Conservation (phyloP, 1,140 invertebrate genomes). For the Psilanteris sp. region DNA sequence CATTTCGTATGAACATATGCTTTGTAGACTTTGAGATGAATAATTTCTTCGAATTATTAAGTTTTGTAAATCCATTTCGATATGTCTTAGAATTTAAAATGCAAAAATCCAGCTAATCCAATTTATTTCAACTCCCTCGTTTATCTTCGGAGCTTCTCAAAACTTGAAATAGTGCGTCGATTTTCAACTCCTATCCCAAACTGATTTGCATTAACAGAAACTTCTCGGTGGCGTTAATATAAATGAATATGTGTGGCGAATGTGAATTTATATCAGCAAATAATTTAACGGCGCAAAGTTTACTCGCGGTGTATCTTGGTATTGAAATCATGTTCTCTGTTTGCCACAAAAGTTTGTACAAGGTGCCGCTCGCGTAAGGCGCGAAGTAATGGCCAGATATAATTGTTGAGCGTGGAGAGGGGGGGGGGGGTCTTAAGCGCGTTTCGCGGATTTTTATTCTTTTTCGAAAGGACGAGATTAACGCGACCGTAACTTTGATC, state of each 20-base stretch:
- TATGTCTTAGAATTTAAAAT: not conserved
- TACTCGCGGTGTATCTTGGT: conserved; percentile 7
- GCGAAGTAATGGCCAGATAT: conserved; percentile 21
- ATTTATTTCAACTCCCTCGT: conserved; percentile 4
- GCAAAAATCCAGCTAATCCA: not conserved
- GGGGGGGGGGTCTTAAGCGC: conserved; percentile 4
- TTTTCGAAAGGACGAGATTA: conserved; percentile 1
- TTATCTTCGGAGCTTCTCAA: conserved; percentile 1
- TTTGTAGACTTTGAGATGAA: too few relatives aligned
- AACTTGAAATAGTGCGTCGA: conserved; percentile 6
- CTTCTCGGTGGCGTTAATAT: conserved; percentile 11
- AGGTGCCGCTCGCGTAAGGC: not conserved
- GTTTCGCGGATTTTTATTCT: conserved; percentile 8
- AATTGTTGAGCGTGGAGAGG: conserved; percentile 1
- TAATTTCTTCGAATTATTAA: too few relatives aligned
- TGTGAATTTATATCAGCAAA: conserved; percentile 36
- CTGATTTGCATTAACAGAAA: conserved; percentile 1
- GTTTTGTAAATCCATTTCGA: too few relatives aligned
- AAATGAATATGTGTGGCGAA: conserved; percentile 7
- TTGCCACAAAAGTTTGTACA: conserved; percentile 23
- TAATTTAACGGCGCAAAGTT: conserved; percentile 8
- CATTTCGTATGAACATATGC: too few relatives aligned
- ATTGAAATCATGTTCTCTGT: conserved; percentile 25
- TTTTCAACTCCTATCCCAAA: not conserved
- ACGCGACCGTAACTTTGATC: conserved; percentile 7